phyloP scores from a whole-genome alignment of 2,113 vertebrate species.

The Atlantisia rogersi region DNA sequence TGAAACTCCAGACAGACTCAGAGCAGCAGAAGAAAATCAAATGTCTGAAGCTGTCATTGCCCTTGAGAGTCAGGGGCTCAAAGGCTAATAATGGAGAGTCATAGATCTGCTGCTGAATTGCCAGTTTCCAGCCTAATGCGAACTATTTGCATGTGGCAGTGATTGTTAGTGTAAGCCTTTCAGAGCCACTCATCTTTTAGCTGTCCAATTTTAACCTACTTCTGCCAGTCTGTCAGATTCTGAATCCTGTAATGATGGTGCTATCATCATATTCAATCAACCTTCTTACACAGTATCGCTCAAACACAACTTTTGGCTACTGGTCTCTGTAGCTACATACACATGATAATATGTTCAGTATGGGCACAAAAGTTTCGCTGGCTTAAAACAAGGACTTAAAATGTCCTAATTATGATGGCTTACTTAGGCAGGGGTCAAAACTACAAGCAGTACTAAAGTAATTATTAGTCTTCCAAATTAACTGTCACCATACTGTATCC shows the following conservation, averaged over 20 bases:
- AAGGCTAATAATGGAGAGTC: not conserved
- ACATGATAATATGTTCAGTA: not conserved
- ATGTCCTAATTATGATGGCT: not conserved
- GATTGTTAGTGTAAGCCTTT: not conserved
- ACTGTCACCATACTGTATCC: not conserved
- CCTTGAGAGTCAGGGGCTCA: not conserved
- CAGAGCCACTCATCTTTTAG: not conserved
- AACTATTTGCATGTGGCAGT: not conserved
- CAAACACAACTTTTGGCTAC: not conserved
- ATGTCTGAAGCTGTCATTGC: not conserved
- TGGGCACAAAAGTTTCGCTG: not conserved
- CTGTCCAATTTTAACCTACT: not conserved
- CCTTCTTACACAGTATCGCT: not conserved
- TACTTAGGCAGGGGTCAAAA: not conserved
- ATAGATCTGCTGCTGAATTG: not conserved
- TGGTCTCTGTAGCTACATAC: not conserved
- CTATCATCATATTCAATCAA: not conserved
- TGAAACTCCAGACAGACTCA: not conserved
- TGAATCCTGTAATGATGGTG: not conserved
- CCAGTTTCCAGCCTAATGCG: not conserved
- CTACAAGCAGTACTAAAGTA: not conserved
- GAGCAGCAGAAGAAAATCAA: not conserved
- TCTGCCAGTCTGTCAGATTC: not conserved
- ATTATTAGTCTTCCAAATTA: not conserved
- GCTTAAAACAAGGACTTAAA: not conserved